Base-by-base conservation (phyloP, 2,797 vertebrate species). In the Cossypha caffra region DNA sequence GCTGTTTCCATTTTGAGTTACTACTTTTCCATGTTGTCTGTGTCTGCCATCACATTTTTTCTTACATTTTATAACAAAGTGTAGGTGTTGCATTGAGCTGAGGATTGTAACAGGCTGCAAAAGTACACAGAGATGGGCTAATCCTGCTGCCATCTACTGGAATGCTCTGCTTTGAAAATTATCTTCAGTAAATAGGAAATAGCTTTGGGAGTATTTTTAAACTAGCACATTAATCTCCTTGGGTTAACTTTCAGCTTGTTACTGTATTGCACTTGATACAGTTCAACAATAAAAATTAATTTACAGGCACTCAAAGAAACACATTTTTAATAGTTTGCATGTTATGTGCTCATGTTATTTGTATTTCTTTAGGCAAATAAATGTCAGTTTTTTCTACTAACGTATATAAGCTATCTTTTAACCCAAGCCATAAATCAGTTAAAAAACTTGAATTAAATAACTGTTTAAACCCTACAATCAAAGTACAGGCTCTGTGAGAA, bases 81-180 rank as follows among this genome's bases (percentile, higher is more conserved):
- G 51, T 55, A 42, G n/a, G 54, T 69, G 42, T 40, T 79, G 38
- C 47, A n/a, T 2, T 55, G 47, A 82, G 20, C 16, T 25, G 58
- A 7, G 28, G 26, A n/a, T 40, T 51, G 37, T 47, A 71, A 42
- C 10, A 42, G 37, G 61, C 58, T 92, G 63, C 72, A 50, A 3
- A 79, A 86, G 15, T 35, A 40, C 62, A 43, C 8, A 29, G 69
- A 66, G 58, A 25, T 7, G 45, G 8, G 38, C 47, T 54, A 45
- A 77, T 77, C 47, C 51, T 95, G 68, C 81, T 93, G 91, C 93
- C 93, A 73, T 58, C 91, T 95, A 20, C 86, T 92, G 81, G 92
- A 71, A 51, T 45, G 40, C 10, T 23, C 38, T 62, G 29, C 31
- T 86, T 83, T 48, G 23, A 82, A 88, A 86, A 38, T 9, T 40